Percentiles rank a stretch among this genome's conserved stretches.
Conservation (phyloP, 2,113 vertebrate genomes). For the Limanda limanda region DNA sequence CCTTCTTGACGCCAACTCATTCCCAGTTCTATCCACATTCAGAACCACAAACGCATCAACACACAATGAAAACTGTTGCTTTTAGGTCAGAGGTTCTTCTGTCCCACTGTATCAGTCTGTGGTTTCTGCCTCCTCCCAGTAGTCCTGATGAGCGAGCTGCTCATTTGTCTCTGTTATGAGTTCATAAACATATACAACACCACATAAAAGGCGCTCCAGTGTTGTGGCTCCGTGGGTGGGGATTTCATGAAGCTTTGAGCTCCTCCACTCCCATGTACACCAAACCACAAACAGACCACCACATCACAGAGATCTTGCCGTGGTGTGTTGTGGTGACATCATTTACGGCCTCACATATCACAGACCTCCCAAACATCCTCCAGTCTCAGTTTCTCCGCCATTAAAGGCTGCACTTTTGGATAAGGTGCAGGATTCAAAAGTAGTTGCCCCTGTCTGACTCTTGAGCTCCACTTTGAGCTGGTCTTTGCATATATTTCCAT, state of each 20-base stretch:
- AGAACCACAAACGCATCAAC: constrained; percentile 40
- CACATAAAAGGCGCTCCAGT: constrained; percentile 61
- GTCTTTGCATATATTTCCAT: constrained; percentile 69
- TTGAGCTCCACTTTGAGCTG: constrained; percentile 28
- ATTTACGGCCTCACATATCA: constrained; percentile 60
- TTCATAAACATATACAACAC: constrained; percentile 65
- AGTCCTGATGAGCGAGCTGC: constrained; percentile 43
- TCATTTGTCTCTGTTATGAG: constrained; percentile 62
- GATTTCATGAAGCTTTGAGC: constrained; percentile 50
- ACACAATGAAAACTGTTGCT: constrained; percentile 11
- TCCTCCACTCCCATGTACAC: constrained; percentile 49
- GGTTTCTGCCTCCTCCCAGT: constrained; percentile 44
- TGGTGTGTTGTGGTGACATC: constrained; percentile 59
- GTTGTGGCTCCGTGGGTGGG: constrained; percentile 66
- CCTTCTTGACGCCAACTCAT: background rate
- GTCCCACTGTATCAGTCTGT: constrained; percentile 1
- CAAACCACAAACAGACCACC: constrained; percentile 64
- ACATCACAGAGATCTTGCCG: constrained; percentile 63
- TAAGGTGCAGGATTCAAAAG: constrained; percentile 32
- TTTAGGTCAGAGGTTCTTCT: constrained; percentile 5
- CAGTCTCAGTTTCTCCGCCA: constrained; percentile 36
- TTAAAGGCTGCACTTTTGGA: constrained; percentile 36
- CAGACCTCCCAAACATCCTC: constrained; percentile 48
- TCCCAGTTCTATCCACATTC: constrained; percentile 11
- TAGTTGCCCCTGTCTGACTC: constrained; percentile 38